Evolutionary conservation across 2,888 invertebrate species (phyloP), one percentile per base, ranked within the genome.

Genomic region (Prosopocoilus inquinatus): DNA sequence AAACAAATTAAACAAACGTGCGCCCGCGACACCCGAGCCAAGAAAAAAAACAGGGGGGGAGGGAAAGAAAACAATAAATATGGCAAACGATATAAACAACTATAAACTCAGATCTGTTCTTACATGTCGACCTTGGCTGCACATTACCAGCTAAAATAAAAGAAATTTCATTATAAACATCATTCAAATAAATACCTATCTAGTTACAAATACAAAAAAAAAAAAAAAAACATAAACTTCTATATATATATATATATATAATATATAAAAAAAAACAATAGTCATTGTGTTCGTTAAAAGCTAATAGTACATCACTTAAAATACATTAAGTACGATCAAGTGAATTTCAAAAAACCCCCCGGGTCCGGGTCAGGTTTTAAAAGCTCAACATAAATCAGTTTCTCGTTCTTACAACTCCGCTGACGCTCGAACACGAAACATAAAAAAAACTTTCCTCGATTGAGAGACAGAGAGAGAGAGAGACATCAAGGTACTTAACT

Each of bases 31-130:
- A 45, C 15, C 33, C 33, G 49, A 54, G 46, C 44, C 54, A 49
- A 57, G 52, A 28, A 49, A 57, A 58, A 55, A 59, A 61, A 57
- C 57, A 59, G 57, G 59, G 59, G 59, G 55, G 57, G 9, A 8
- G n/a, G 36, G 11, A 11, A 34, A 20, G 4, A 34, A 9, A 47
- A 48, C n/a, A 12, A 11, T 33, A 16, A 32, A 57, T 59, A 61
- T 59, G 59, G 59, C 62, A 57, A 60, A 39, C 11, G n/a, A 48
- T 48, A 11, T 48, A 28, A 28, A 35, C n/a, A 48, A 48, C 8
- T 12, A 7, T 28, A 13, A 20, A 15, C 46, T 46, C 46, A 13
- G 46, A 46, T 46, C 46, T 46, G 28, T 46, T 46, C 28, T 41
- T 13, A 13, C 12, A 51, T 50, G 54, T 55, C 39, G 41, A 55